These are phyloP conservation scores for Volucella inanis DNA, from an alignment of 2,888 invertebrate species.

Conservation along the genomic window DNA sequence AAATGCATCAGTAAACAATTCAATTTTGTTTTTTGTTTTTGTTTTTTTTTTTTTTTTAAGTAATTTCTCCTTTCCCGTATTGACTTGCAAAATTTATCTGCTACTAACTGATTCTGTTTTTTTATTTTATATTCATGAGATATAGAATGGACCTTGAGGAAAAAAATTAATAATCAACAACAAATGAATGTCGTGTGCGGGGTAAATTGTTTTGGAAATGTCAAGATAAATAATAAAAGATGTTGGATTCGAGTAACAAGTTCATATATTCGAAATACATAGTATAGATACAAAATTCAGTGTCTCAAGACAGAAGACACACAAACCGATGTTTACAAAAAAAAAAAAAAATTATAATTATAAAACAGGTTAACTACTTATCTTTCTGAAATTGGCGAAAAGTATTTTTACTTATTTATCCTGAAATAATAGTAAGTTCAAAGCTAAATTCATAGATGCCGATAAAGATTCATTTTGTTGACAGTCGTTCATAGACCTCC, in stretches of 20 bases:
- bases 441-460: no score
- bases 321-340: not conserved
- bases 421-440: no score
- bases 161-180: not conserved
- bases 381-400: no score
- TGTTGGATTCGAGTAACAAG: conserved; percentile 36
- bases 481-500: no score
- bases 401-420: no score
- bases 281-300: not conserved
- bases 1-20: not conserved
- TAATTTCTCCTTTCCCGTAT: not conserved
- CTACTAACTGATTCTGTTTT: not conserved
- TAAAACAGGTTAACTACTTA: no score
- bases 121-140: not conserved
- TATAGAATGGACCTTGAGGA: conserved; percentile 6
- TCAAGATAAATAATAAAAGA: not conserved
- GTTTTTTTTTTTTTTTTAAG: no score
- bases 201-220: not conserved
- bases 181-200: conserved; percentile 8
- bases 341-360: no score
- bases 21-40: no score
- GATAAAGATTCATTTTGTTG: no score
- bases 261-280: not conserved
- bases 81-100: conserved; percentile 17
- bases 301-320: not conserved